Evolutionary conservation across 2,113 vertebrate genomes (phyloP), one percentile per base, ranked within the genome.

Genomic region (Leuciscus idus): DNA sequence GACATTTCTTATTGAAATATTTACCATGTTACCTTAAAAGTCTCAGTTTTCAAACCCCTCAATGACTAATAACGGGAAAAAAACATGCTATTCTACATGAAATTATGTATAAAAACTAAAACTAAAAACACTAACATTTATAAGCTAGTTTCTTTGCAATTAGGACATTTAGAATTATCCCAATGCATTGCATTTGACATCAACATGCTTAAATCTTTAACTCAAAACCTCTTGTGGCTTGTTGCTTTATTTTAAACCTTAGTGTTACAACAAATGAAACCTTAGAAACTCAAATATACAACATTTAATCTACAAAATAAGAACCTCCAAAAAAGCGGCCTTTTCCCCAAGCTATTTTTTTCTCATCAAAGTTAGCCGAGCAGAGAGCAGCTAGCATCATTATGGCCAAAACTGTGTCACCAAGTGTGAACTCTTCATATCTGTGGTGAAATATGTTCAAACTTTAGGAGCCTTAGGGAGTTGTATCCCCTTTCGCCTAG

Each of bases 401-500:
- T 15, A 78, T 78, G 52, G 30, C 21, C 10, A 1, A 78, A 78
- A 78, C 52, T 59, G 76, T 55, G 23, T 81, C 66, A 52, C 26
- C 17, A 23, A 21, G 10, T 30, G 19, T 62, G 36, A 28, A 26
- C 26, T 80, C 70, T 43, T 43, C 12, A 7, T 28, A 15, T 80
- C 33, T 61, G 13, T 30, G 33, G 33, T 39, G 55, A 80, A 80
- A 39, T 61, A 59, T 79, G 33, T 15, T 39, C 77, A 79, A 79
- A 80, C 77, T 62, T 80, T 6, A 59, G 15, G n/a, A 76, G 59
- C 55, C 68, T 80, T 80, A 4, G 57, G 57, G 83, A 72, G 61
- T 43, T 74, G 50, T 36, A 26, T 83, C 78, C n/a, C 28, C 19
- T 62, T 36, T 75, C 77, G n/a, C 17, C 52, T 21, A 36, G 23